Conservation (phyloP, 2,888 invertebrate genomes). For the Ptychoptera albimana region DNA sequence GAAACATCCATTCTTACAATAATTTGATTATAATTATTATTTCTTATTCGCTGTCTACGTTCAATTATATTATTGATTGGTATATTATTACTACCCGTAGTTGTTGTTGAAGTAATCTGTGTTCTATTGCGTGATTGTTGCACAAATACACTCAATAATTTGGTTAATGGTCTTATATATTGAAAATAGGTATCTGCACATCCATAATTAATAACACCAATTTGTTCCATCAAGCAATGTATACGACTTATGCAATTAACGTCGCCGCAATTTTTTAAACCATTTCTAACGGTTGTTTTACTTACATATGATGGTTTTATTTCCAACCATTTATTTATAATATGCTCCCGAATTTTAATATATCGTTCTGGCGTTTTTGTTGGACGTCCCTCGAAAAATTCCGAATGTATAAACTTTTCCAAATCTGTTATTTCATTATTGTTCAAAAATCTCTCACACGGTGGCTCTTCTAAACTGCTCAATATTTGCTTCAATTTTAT, state of each 20-base stretch:
- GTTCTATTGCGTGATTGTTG: constrained; percentile 7
- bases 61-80: constrained; percentile 1
- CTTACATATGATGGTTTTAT: constrained; percentile 38
- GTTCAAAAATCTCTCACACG: constrained; percentile 27
- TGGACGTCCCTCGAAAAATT: constrained; percentile 37
- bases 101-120: not conserved
- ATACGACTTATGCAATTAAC: constrained; percentile 43
- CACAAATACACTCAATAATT: constrained; percentile 9
- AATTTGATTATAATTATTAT: not conserved
- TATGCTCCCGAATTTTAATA: constrained; percentile 40
- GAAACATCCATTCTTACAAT: not conserved
- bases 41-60: constrained; percentile 5
- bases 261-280: constrained; percentile 43
- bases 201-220: constrained; percentile 45
- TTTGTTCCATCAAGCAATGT: constrained; percentile 42
- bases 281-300: constrained; percentile 39
- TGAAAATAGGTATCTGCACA: constrained; percentile 31
- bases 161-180: constrained; percentile 13
- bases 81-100: not conserved
- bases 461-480: constrained; percentile 30
- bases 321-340: constrained; percentile 36
- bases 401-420: constrained; percentile 36
- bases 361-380: constrained; percentile 40
- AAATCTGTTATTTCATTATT: constrained; percentile 31
- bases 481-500: constrained; percentile 11